Conservation (phyloP, 2,888 invertebrate genomes). For the Gerosis bhagava region DNA sequence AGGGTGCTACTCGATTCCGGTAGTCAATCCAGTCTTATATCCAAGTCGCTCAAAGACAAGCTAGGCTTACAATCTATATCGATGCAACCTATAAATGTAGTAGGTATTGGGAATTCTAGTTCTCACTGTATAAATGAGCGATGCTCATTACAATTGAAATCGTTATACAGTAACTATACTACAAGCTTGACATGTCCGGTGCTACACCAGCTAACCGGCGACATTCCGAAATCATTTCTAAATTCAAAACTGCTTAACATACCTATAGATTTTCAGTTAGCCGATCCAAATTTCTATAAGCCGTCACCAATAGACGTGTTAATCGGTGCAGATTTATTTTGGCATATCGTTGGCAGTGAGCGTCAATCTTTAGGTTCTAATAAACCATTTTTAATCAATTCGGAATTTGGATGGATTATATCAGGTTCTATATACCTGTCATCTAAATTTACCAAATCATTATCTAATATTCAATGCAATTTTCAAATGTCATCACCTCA, state of each 20-base stretch:
- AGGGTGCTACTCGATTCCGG: constrained; percentile 18
- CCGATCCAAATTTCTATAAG: constrained; percentile 1
- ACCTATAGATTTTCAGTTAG: constrained; percentile 1
- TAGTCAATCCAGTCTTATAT: constrained; percentile 18
- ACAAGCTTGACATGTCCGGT: constrained; percentile 15
- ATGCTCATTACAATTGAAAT: constrained; percentile 11
- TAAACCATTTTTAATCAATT: constrained; percentile 15
- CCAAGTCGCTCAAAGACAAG: constrained; percentile 4
- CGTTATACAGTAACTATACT: constrained; percentile 5
- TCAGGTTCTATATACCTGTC: constrained; percentile 1
- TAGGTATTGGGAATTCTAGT: constrained; percentile 16
- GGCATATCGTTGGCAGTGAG: constrained; percentile 5
- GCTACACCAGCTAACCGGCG: constrained; percentile 17
- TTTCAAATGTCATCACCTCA: background rate
- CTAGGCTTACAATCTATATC: constrained; percentile 9
- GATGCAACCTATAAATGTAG: constrained; percentile 8
- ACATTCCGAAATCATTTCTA: constrained; percentile 12
- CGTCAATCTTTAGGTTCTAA: constrained; percentile 15
- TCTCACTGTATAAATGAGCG: constrained; percentile 7
- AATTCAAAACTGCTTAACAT: background rate
- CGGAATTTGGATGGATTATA: constrained; percentile 16
- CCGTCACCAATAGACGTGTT: background rate
- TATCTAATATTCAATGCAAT: constrained; percentile 2
- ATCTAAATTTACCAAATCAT: background rate
- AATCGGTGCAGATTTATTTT: constrained; percentile 2